Evolutionary conservation across 2,888 invertebrate genomes (phyloP).

Genomic region (Ischnus inquisitorius): DNA sequence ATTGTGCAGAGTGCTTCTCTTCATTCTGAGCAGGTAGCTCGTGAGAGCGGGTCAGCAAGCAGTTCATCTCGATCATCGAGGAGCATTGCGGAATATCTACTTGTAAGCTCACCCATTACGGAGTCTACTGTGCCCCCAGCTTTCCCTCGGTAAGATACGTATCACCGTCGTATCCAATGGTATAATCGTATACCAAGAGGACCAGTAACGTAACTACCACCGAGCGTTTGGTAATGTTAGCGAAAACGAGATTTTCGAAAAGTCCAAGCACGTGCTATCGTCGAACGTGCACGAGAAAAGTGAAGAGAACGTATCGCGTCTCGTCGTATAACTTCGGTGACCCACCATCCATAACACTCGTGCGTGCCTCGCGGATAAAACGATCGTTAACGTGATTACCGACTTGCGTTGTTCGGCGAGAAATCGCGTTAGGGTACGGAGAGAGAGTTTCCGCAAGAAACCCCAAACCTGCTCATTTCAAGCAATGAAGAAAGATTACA

Average conservation of each 20-base stretch:
- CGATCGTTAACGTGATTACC: slow-evolving; percentile 61
- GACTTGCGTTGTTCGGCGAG: slow-evolving; percentile 9
- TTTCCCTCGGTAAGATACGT: background rate
- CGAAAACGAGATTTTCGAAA: slow-evolving; percentile 65
- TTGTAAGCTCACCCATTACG: slow-evolving; percentile 1
- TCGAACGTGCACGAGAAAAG: slow-evolving; percentile 58
- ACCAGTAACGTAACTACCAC: background rate
- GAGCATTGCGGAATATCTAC: slow-evolving; percentile 31
- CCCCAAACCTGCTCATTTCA: background rate
- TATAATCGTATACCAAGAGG: slow-evolving; percentile 50
- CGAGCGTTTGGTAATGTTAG: slow-evolving; percentile 16
- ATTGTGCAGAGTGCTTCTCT: slow-evolving; percentile 48
- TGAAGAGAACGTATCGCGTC: slow-evolving; percentile 55
- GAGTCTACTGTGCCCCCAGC: slow-evolving; percentile 28
- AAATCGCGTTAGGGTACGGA: background rate
- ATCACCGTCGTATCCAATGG: slow-evolving; percentile 43
- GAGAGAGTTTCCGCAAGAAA: background rate
- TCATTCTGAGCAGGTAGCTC: slow-evolving; percentile 32
- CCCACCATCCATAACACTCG: slow-evolving; percentile 57
- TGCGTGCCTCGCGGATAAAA: slow-evolving; percentile 51
- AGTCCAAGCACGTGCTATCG: slow-evolving; percentile 65
- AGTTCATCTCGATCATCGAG: slow-evolving; percentile 50
- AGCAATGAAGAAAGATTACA: background rate
- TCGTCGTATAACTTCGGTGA: slow-evolving; percentile 46
- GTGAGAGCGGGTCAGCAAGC: background rate